phyloP scores from a whole-genome alignment of 1,140 invertebrate species.

The Cydia splendana region DNA sequence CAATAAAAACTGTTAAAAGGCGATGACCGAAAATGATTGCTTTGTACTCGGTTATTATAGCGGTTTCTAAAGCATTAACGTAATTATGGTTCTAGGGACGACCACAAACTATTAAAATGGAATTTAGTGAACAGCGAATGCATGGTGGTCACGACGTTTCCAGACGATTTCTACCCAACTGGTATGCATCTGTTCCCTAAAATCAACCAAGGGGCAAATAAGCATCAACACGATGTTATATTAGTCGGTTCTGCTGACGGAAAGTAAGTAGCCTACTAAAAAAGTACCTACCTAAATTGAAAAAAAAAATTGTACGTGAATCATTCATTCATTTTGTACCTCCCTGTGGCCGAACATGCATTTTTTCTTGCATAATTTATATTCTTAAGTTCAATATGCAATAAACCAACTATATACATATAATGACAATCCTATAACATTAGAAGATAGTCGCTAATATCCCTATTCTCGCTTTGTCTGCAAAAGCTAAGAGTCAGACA shows the following conservation, averaged over 20 bases:
- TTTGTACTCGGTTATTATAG: background rate
- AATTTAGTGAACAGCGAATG: conserved; percentile 90
- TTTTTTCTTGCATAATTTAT: too few species aligned
- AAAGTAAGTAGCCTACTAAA: conserved; percentile 68
- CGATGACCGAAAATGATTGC: background rate
- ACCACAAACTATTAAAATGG: conserved; percentile 94
- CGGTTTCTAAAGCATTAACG: background rate
- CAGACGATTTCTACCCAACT: conserved; percentile 92
- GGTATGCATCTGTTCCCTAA: conserved; percentile 91
- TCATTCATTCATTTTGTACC: too few species aligned
- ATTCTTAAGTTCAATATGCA: too few species aligned
- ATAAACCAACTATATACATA: too few species aligned
- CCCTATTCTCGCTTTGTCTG: too few species aligned
- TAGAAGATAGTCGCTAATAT: too few species aligned
- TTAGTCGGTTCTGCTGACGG: conserved; percentile 95
- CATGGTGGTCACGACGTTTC: conserved; percentile 87
- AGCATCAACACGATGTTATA: conserved; percentile 91
- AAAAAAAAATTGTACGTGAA: too few species aligned
- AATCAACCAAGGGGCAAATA: conserved; percentile 77
- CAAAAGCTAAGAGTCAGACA: too few species aligned
- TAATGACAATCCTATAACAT: too few species aligned
- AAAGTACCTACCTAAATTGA: too few species aligned
- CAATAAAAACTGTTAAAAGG: background rate
- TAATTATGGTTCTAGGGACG: conserved; percentile 85
- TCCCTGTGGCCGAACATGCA: too few species aligned